Evolutionary conservation across 2,797 vertebrate species (phyloP).

Genomic region (Phoeniculus purpureus): DNA sequence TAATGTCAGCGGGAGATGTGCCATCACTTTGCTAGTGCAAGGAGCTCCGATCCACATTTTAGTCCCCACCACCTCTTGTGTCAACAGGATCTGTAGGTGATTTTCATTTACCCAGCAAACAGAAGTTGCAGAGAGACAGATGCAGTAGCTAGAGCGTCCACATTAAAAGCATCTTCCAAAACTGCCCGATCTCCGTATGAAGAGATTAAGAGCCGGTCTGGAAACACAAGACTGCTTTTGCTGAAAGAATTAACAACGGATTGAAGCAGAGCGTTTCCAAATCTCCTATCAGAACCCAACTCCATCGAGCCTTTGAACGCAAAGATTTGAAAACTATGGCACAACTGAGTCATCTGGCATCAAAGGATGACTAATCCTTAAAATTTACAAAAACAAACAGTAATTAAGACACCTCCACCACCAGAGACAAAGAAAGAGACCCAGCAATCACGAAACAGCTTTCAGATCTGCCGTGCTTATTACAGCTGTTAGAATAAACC

Average conservation of each 20-base stretch:
- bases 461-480: slow-evolving; percentile 41
- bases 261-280: slow-evolving; percentile 26
- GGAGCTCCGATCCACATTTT: neutral
- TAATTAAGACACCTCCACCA: slow-evolving; percentile 69
- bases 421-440: slow-evolving; percentile 59
- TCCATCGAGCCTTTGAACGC: slow-evolving; percentile 33
- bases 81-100: slow-evolving; percentile 58
- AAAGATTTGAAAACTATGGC: slow-evolving; percentile 41
- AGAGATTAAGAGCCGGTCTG: slow-evolving; percentile 34
- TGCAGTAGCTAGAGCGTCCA: neutral
- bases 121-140: slow-evolving; percentile 31
- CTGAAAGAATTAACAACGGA: slow-evolving; percentile 52
- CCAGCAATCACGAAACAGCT: slow-evolving; percentile 51
- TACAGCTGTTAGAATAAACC: slow-evolving; percentile 41
- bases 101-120: slow-evolving; percentile 58
- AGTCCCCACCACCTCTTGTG: slow-evolving; percentile 59
- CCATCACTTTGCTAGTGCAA: neutral
- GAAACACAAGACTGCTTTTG: slow-evolving; percentile 48
- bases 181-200: slow-evolving; percentile 48
- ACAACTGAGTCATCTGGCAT: slow-evolving; percentile 59
- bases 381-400: slow-evolving; percentile 72
- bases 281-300: slow-evolving; percentile 29
- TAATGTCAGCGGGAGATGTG: neutral
- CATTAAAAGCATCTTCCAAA: slow-evolving; percentile 44
- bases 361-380: slow-evolving; percentile 69